phyloP scores from a whole-genome alignment of 2,888 invertebrate species.

The Hololepta plana region DNA sequence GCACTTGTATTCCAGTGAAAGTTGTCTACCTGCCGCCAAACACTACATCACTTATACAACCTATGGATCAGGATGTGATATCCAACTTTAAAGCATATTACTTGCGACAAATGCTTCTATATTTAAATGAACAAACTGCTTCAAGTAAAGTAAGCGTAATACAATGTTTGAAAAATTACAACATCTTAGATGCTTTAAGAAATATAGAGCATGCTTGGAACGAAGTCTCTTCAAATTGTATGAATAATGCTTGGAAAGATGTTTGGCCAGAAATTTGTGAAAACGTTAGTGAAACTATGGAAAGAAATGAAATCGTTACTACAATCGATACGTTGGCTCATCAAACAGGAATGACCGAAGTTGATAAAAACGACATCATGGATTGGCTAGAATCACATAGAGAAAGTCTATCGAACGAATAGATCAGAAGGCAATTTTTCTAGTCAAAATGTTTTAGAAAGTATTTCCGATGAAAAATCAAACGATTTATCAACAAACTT shows the following conservation, averaged over 20 bases:
- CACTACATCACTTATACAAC: constrained; percentile 8
- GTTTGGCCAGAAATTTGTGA: constrained; percentile 7
- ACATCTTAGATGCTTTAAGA: constrained; percentile 9
- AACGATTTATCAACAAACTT: too few relatives aligned
- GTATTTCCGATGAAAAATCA: constrained; percentile 1
- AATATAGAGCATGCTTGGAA: constrained; percentile 9
- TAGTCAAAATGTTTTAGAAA: neutral
- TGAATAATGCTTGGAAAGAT: constrained; percentile 9
- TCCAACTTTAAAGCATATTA: constrained; percentile 8
- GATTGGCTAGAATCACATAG: neutral
- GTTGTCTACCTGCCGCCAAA: constrained; percentile 7
- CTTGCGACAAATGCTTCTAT: constrained; percentile 7
- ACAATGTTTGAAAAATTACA: constrained; percentile 8
- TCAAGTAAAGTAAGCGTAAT: constrained; percentile 5
- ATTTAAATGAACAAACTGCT: constrained; percentile 6
- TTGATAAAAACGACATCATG: constrained; percentile 1
- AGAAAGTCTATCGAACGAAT: neutral
- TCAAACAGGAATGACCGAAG: neutral
- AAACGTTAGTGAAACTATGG: constrained; percentile 4
- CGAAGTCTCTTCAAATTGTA: constrained; percentile 7
- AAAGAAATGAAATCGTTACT: too few relatives aligned
- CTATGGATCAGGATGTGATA: constrained; percentile 8
- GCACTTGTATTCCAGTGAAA: constrained; percentile 8
- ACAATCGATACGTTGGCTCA: too few relatives aligned
- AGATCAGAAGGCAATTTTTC: too few relatives aligned